These are phyloP conservation scores for Microplitis demolitor DNA, from an alignment of 1,140 invertebrate genomes.

Conservation along the genomic window DNA sequence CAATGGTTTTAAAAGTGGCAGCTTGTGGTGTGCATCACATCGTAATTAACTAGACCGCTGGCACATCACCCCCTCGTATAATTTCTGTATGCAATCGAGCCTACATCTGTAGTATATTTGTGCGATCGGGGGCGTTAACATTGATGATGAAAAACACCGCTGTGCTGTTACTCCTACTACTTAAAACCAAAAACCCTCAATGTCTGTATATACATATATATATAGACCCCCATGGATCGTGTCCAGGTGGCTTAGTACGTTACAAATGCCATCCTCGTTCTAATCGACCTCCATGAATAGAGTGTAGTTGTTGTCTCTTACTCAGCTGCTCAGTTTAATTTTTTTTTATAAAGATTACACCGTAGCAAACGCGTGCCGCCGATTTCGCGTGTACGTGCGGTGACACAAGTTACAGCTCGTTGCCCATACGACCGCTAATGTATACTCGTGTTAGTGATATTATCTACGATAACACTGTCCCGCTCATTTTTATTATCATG, in stretches of 20 bases:
- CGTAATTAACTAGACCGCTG: constrained; percentile 24
- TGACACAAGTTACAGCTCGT: neutral
- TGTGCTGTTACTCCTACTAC: neutral
- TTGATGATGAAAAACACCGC: neutral
- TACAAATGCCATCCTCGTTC: constrained; percentile 30
- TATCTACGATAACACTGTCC: neutral
- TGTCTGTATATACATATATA: neutral
- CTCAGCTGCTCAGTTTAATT: constrained; percentile 39
- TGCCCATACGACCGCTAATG: neutral
- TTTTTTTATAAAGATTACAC: constrained; percentile 16
- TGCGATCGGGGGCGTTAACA: neutral
- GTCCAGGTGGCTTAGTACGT: constrained; percentile 47
- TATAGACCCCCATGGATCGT: constrained; percentile 14
- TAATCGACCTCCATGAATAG: neutral
- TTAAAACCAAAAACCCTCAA: no score
- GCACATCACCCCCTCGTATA: constrained; percentile 12
- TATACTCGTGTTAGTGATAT: neutral
- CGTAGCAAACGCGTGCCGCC: constrained; percentile 19
- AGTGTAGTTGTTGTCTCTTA: neutral
- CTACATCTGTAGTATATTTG: neutral
- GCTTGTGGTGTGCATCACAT: constrained; percentile 24
- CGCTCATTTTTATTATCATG: neutral
- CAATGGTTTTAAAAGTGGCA: neutral
- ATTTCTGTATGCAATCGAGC: neutral
- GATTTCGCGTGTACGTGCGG: constrained; percentile 20